phyloP scores from a whole-genome alignment of 2,797 vertebrate species.

The Cossypha caffra region DNA sequence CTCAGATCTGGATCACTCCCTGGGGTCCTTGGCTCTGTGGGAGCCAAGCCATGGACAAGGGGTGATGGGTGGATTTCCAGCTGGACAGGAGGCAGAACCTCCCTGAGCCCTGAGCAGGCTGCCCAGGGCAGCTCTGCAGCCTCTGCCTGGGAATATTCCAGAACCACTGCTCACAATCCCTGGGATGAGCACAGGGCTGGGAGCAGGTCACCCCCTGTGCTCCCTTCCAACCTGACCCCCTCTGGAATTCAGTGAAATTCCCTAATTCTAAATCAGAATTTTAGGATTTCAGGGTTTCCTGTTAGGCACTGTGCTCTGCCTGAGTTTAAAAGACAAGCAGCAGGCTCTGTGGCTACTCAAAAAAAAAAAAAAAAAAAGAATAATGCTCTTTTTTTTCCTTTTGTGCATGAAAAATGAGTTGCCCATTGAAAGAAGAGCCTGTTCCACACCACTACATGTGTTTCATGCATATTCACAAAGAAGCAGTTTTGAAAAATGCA shows the following conservation, averaged over 20 bases:
- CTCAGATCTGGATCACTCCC: not conserved
- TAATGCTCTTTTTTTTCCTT: not conserved
- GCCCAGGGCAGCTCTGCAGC: not conserved
- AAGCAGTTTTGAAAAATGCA: not conserved
- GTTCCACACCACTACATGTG: not conserved
- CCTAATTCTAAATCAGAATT: not conserved
- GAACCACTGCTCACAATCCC: not conserved
- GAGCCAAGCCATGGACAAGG: rapidly evolving
- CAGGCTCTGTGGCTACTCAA: not conserved
- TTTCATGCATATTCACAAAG: constrained; percentile 35
- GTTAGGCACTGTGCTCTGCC: not conserved
- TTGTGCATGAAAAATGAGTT: constrained; percentile 7
- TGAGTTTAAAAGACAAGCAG: not conserved
- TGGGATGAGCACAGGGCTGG: not conserved
- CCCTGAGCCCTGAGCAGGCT: not conserved
- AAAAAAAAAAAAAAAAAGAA: not conserved
- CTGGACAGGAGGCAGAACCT: not conserved
- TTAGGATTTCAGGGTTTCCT: not conserved
- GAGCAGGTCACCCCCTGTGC: rapidly evolving
- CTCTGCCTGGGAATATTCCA: not conserved
- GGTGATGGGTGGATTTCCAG: rapidly evolving
- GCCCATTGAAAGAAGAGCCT: not conserved
- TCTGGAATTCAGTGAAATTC: too few species aligned
- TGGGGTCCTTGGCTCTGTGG: not conserved
- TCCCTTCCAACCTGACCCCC: not conserved